Conservation (phyloP, 2,888 invertebrate genomes). For the Agrochola lychnidis region DNA sequence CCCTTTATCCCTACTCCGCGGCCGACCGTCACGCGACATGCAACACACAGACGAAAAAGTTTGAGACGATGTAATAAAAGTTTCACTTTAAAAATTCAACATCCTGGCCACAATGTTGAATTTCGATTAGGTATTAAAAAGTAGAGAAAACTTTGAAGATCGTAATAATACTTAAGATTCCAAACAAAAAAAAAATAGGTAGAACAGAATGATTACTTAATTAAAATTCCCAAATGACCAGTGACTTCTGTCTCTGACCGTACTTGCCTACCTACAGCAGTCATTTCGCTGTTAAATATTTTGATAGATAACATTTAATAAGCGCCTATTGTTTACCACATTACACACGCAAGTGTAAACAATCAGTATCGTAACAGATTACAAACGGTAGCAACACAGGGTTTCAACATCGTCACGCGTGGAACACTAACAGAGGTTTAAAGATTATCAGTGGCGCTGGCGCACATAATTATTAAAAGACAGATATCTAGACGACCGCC, state of each 20-base stretch:
- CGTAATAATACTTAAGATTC: too few relatives aligned
- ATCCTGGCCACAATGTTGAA: not conserved
- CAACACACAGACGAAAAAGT: too few relatives aligned
- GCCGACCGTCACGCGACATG: too few relatives aligned
- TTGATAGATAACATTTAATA: conserved; percentile 29
- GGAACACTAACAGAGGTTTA: conserved; percentile 22
- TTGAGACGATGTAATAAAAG: too few relatives aligned
- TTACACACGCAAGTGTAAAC: conserved; percentile 46
- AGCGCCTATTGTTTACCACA: conserved; percentile 43
- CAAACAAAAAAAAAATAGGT: not conserved
- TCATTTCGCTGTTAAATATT: conserved; percentile 29
- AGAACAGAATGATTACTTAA: too few relatives aligned
- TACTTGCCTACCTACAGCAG: not conserved
- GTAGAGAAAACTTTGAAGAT: too few relatives aligned
- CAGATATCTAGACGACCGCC: conserved; percentile 35
- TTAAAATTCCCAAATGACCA: not conserved
- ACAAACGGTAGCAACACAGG: conserved; percentile 32
- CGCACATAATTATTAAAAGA: conserved; percentile 24
- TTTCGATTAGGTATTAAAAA: not conserved
- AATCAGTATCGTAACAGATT: conserved; percentile 49
- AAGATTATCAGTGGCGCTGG: conserved; percentile 53
- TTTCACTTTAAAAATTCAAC: not conserved
- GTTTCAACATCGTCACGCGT: conserved; percentile 42
- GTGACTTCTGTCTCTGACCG: not conserved
- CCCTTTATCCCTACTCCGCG: too few relatives aligned